phyloP scores from a whole-genome alignment of 2,113 vertebrate genomes.

The Poeciliopsis prolifica region DNA sequence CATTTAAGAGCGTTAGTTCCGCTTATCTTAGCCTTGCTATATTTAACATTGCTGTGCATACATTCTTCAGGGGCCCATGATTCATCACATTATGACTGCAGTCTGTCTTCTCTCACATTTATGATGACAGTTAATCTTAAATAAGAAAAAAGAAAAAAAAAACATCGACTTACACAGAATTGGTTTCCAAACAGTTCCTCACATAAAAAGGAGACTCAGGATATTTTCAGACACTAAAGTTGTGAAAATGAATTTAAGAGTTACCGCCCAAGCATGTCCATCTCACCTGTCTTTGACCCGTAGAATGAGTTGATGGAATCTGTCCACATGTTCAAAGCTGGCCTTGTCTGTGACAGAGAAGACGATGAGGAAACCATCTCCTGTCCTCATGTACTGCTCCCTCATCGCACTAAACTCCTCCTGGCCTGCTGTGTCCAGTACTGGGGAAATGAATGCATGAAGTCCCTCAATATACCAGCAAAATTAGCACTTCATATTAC shows the following conservation, averaged over 20 bases:
- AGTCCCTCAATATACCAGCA: not conserved
- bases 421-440: constrained; percentile 96
- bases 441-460: constrained; percentile 57
- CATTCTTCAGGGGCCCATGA: not conserved
- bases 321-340: constrained; percentile 97
- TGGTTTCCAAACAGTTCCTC: too few species aligned
- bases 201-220: too few species aligned
- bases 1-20: constrained; percentile 23
- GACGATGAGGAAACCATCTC: constrained; percentile 97
- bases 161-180: too few species aligned
- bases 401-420: constrained; percentile 99
- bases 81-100: not conserved
- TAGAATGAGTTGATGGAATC: constrained; percentile 98
- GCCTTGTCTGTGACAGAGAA: constrained; percentile 98
- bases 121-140: not conserved
- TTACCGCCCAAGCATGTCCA: not conserved
- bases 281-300: constrained; percentile 97
- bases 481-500: not conserved
- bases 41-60: not conserved
- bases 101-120: not conserved
- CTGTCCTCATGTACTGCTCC: constrained; percentile 98
- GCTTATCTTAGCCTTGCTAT: constrained; percentile 7
- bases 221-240: not conserved
- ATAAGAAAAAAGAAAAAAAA: too few species aligned
- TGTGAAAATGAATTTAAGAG: not conserved